Percentiles rank a stretch among this genome's conserved stretches.
Conservation (phyloP, 2,797 vertebrate genomes). For the Gadopsis bispinosus region DNA sequence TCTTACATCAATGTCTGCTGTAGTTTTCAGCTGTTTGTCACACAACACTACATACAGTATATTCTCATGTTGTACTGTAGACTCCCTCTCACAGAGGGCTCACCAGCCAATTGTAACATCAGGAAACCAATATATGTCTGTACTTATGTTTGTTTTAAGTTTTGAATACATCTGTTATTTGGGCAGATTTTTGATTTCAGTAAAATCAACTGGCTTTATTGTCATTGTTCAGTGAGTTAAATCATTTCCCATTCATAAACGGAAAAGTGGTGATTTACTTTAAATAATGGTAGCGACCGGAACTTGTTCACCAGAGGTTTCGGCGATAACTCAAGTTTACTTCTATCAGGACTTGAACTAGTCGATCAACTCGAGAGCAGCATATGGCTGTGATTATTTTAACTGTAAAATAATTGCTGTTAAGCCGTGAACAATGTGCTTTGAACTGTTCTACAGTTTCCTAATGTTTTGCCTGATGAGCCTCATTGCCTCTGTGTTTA, state of each 20-base stretch:
- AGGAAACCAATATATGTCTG: neutral
- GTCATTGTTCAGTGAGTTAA: neutral
- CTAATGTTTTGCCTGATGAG: constrained; percentile 74
- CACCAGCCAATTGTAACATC: neutral
- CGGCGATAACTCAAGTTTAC: constrained; percentile 16
- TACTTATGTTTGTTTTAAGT: neutral
- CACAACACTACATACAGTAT: neutral
- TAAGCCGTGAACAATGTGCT: constrained; percentile 71
- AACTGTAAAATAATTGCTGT: constrained; percentile 71
- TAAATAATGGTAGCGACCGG: neutral
- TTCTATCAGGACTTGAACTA: constrained; percentile 58
- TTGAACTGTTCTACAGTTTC: constrained; percentile 65
- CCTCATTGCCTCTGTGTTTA: constrained; percentile 72
- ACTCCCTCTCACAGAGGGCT: neutral
- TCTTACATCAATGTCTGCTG: neutral
- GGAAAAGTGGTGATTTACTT: neutral
- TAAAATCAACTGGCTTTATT: neutral
- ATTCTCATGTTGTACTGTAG: neutral
- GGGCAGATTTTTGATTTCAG: neutral
- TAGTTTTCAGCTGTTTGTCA: neutral
- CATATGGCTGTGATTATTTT: constrained; percentile 72
- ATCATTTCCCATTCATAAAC: neutral
- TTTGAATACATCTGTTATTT: neutral
- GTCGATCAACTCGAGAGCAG: constrained; percentile 64
- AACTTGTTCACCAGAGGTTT: constrained; percentile 7